Evolutionary conservation across 2,888 invertebrate genomes (phyloP), one percentile per base, ranked within the genome.

Genomic region (Pyrrhosoma nymphula): DNA sequence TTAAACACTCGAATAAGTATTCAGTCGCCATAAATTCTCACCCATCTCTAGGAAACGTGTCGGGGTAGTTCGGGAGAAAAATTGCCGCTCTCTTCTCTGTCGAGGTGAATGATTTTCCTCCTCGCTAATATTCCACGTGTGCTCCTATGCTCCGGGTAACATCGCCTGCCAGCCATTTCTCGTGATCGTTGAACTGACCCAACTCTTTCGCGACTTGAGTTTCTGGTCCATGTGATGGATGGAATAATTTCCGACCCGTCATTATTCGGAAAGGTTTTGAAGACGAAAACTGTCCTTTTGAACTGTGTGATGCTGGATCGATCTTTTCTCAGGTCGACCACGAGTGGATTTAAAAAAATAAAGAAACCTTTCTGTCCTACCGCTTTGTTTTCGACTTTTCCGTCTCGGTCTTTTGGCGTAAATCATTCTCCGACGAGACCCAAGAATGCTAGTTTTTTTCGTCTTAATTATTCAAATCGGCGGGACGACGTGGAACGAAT

Each of bases 391-490:
- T 82, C 82, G 82, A 69, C 14, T 30, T 82, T 82, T 12, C 35
- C 47, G 47, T 47, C n/a, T n/a, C 82, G 60, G 3, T 82, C 82
- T 82, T 82, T 14, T 82, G 82, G 35, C 35, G 35, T 82, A 82
- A 82, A 82, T 82, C 30, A 82, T 35, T 35, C 14, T 35, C 12
- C 82, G 18, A 82, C 30, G 82, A 82, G 82, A 35, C 16, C 35
- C 35, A 16, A 16, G 82, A 16, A 35, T 12, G 82, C 82, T 10
- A 35, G 0, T 82, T 35, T 82, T 35, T 82, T 69, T 69, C n/a
- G 8, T 69, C 35, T 82, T 82, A 82, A 82, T 82, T 35, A 82
- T 82, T 82, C 82, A 35, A 10, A 82, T 82, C 82, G 82, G 82
- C 16, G 30, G 18, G 35, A 35, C 82, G 82, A 35, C 82, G 82